Evolutionary conservation across 2,888 invertebrate genomes (phyloP), one percentile per base, ranked within the genome.

Genomic region (Anaspis maculata): DNA sequence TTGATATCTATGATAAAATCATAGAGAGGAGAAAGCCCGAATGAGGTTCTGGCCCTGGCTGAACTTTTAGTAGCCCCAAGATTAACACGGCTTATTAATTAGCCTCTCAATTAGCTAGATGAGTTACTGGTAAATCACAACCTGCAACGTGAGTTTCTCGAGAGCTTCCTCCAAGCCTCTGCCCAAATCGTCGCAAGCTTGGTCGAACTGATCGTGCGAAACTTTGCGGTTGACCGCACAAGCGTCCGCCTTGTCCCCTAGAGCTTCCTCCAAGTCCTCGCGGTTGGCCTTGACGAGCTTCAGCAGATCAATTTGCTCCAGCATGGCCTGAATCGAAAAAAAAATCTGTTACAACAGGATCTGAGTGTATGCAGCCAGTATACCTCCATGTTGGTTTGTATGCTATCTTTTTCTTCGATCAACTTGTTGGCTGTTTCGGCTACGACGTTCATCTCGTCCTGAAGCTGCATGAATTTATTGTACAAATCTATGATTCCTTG

Each of bases 161-260:
- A 79, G 61, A 0, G 78, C 73, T 32, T 80, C 77, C 39, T 82
- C 76, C 13, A 84, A 62, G 9, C 73, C 73, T 29, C 69, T 72
- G 0, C 78, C 70, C 0, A 83, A 66, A 41, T 80, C 80, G 33
- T 79, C 77, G 42, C 77, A 79, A 6, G 76, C 77, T 30, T 74
- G 70, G 46, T 82, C 79, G 56, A 85, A 78, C 52, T 79, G 76
- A 39, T 81, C 80, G 39, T 77, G 71, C 0, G 83, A 83, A 4
- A 84, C 83, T 54, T 85, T 85, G 23, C 77, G 70, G 32, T 82
- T 77, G 35, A 85, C 64, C 54, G 74, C 69, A 1, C 74, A 72
- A 29, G 77, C 68, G 54, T 85, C 83, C 0, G 83, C 84, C 60
- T 85, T 85, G 34, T 82, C 79, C 0, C 83, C 80, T 46, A 85